Evolutionary conservation across 1,140 invertebrate genomes (phyloP).

Genomic region (Zaprionus tsacasi): DNA sequence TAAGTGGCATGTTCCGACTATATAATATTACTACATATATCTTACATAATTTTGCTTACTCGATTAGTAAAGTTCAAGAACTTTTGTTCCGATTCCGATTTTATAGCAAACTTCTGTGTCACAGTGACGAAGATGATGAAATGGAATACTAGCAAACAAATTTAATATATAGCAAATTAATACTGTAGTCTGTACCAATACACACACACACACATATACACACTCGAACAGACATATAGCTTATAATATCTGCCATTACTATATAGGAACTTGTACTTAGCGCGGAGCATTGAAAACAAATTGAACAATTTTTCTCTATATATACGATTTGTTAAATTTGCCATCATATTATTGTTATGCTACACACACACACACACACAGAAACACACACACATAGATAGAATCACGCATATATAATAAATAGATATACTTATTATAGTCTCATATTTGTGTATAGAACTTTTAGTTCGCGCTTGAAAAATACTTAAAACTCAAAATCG

Average conservation of each 20-base stretch:
- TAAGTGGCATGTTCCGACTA: constrained; percentile 28
- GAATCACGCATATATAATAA: not conserved
- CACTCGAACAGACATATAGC: constrained; percentile 50
- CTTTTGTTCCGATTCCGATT: constrained; percentile 55
- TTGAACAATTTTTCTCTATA: constrained; percentile 41
- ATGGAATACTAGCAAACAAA: constrained; percentile 83
- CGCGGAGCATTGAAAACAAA: constrained; percentile 63
- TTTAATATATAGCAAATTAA: constrained; percentile 67
- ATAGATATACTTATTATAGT: constrained; percentile 1
- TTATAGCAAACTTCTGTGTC: constrained; percentile 84
- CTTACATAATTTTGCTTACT: constrained; percentile 24
- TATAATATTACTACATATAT: constrained; percentile 39
- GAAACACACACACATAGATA: constrained; percentile 1
- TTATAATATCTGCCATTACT: constrained; percentile 71
- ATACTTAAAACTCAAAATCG: constrained; percentile 14
- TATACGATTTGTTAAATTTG: constrained; percentile 50
- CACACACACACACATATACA: constrained; percentile 25
- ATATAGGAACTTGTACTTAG: constrained; percentile 49
- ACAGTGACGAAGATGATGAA: constrained; percentile 84
- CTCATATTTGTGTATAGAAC: constrained; percentile 33
- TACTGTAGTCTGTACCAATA: constrained; percentile 72
- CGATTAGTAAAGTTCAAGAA: constrained; percentile 58
- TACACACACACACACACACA: constrained; percentile 21
- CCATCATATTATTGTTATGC: constrained; percentile 58
- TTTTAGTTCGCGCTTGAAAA: constrained; percentile 38